Evolutionary conservation across 2,797 vertebrate species (phyloP).

Genomic region (Ptychadena robeensis): DNA sequence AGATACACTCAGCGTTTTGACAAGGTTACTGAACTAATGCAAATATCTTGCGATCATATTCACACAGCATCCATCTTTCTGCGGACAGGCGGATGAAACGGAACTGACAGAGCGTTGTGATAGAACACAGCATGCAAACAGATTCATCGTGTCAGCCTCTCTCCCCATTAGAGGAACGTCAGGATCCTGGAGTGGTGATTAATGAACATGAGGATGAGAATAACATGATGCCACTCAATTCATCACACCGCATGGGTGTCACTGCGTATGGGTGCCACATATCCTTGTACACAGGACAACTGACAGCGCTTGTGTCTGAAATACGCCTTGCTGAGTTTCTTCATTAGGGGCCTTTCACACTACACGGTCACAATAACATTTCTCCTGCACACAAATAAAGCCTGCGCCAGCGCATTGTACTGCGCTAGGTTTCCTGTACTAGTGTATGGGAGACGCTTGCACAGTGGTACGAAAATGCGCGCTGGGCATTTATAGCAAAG

Average conservation of each 20-base stretch:
- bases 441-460: too few relatives aligned
- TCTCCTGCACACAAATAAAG: too few relatives aligned
- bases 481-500: too few relatives aligned
- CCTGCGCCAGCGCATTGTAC: too few relatives aligned
- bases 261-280: not conserved
- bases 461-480: too few relatives aligned
- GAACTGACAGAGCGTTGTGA: conserved; percentile 19
- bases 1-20: conserved; percentile 19
- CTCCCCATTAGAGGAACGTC: conserved; percentile 43
- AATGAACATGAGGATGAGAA: conserved; percentile 4
- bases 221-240: not conserved
- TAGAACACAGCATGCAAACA: conserved; percentile 22
- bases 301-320: not conserved
- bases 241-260: not conserved
- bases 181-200: conserved; percentile 21
- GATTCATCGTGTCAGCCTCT: conserved; percentile 32
- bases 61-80: conserved; percentile 35
- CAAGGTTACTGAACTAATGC: conserved; percentile 42
- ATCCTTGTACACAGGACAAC: not conserved
- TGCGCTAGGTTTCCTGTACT: too few relatives aligned
- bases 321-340: not conserved
- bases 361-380: too few relatives aligned
- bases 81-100: conserved; percentile 16
- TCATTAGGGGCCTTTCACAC: too few relatives aligned
- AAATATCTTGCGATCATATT: conserved; percentile 46